Conservation (phyloP, 2,113 vertebrate species). For the Suricata suricatta region DNA sequence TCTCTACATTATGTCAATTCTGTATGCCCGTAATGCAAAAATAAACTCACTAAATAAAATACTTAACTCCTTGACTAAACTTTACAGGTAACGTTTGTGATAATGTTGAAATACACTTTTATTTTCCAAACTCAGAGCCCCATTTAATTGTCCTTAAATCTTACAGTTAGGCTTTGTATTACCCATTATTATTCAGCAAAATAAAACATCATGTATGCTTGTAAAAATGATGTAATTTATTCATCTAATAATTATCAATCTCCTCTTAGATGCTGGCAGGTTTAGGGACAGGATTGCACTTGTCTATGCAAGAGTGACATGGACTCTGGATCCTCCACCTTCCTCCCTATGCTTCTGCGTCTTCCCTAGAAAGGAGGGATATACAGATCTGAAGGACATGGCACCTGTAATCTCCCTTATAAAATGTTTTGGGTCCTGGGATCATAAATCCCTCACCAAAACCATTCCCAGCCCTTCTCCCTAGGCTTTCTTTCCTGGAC, state of each 20-base stretch:
- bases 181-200: not conserved
- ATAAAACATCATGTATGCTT: not conserved
- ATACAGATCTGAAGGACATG: not conserved
- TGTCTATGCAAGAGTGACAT: not conserved
- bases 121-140: not conserved
- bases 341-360: not conserved
- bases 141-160: not conserved
- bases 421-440: not conserved
- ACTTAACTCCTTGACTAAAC: not conserved
- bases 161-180: not conserved
- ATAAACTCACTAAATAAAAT: not conserved
- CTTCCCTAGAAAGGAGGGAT: not conserved
- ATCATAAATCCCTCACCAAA: not conserved
- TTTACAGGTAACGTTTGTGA: not conserved
- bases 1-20: not conserved
- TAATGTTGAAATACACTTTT: not conserved
- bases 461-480: not conserved
- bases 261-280: not conserved
- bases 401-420: not conserved
- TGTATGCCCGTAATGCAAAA: not conserved
- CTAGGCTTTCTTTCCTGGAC: too few species aligned
- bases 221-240: not conserved
- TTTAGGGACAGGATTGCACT: not conserved
- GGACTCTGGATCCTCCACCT: accelerated
- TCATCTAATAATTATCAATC: not conserved